These are phyloP conservation scores for Hylaeus anthracinus DNA, from an alignment of 1,140 invertebrate species.

Conservation along the genomic window DNA sequence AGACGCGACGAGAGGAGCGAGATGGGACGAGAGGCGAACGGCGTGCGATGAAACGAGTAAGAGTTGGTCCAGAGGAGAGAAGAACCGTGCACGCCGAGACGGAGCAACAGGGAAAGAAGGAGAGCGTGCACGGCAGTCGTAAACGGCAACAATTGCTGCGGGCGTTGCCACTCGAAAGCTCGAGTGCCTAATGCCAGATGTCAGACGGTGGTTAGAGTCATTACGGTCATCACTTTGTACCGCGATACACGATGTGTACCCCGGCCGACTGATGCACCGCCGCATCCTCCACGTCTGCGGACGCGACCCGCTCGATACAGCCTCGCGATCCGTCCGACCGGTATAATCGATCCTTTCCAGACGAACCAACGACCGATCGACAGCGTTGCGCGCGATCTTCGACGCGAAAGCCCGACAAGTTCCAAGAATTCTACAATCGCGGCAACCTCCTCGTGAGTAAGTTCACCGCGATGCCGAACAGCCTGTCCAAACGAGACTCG, in stretches of 20 bases:
- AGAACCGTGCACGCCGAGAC: slow-evolving; percentile 8
- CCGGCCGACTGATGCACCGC: slow-evolving; percentile 21
- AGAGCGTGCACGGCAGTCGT: slow-evolving; percentile 68
- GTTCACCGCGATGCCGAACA: too few relatives aligned
- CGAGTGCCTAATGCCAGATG: slow-evolving; percentile 77
- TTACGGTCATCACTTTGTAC: slow-evolving; percentile 76
- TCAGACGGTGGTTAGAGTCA: slow-evolving; percentile 75
- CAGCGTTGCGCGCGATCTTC: neutral
- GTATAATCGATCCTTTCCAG: slow-evolving; percentile 21
- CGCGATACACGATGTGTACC: slow-evolving; percentile 57
- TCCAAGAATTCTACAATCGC: neutral
- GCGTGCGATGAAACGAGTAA: neutral
- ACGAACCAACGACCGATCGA: neutral
- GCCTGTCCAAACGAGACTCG: too few relatives aligned
- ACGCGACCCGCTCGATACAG: slow-evolving; percentile 21
- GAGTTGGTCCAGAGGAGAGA: neutral
- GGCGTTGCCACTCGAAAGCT: slow-evolving; percentile 76
- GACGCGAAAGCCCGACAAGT: neutral
- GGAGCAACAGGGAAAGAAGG: slow-evolving; percentile 30
- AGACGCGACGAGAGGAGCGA: neutral
- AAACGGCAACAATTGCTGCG: slow-evolving; percentile 77
- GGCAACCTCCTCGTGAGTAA: too few relatives aligned
- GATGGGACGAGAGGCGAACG: slow-evolving; percentile 22
- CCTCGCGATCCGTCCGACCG: slow-evolving; percentile 1
- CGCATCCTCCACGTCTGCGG: slow-evolving; percentile 5